Conservation (phyloP, 1,140 invertebrate species). For the Atta colombica region DNA sequence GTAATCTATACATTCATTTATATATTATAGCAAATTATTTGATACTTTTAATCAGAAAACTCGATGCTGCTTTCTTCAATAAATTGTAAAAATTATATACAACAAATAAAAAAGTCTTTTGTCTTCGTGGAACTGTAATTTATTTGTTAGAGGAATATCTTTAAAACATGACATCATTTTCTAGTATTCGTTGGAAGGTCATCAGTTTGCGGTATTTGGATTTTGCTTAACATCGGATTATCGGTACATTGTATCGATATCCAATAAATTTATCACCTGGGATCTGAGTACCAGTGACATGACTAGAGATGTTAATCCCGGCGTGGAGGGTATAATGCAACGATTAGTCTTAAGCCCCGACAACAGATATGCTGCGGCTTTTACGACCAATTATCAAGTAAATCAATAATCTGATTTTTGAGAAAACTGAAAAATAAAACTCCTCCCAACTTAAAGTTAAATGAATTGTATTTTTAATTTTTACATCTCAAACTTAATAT, state of each 20-base stretch:
- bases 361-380: slow-evolving; percentile 98
- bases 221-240: slow-evolving; percentile 97
- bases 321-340: slow-evolving; percentile 98
- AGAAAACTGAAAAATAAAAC: not conserved
- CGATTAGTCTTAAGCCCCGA: slow-evolving; percentile 97
- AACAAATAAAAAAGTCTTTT: not conserved
- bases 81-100: slow-evolving; percentile 10
- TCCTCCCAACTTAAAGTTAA: not conserved
- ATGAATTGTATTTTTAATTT: not conserved
- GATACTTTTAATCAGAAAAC: not conserved
- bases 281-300: slow-evolving; percentile 98
- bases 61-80: not conserved
- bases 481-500: not conserved
- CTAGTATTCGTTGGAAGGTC: slow-evolving; percentile 98
- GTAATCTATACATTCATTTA: slow-evolving; percentile 83
- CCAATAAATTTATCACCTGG: slow-evolving; percentile 99
- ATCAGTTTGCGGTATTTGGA: slow-evolving; percentile 99
- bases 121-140: not conserved
- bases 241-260: slow-evolving; percentile 98
- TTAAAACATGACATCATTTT: slow-evolving; percentile 68
- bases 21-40: not conserved
- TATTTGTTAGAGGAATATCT: slow-evolving; percentile 23
- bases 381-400: slow-evolving; percentile 98
- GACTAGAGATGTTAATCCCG: slow-evolving; percentile 95
- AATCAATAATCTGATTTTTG: slow-evolving; percentile 50